Evolutionary conservation across 2,888 invertebrate genomes (phyloP).

Genomic region (Chironomus riparius): DNA sequence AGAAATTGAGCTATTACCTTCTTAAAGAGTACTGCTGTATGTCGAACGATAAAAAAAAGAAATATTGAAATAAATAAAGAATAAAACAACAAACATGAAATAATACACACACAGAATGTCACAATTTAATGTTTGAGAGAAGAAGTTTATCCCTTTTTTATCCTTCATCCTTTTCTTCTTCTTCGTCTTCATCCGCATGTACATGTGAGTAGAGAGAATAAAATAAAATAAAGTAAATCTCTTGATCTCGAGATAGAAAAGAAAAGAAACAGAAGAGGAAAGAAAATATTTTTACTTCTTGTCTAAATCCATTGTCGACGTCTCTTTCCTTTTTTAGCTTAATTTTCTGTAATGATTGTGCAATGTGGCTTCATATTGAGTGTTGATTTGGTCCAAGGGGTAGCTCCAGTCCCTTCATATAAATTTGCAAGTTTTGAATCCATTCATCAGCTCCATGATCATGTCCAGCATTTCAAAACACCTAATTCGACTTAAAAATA

Average conservation of each 20-base stretch:
- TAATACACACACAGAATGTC: not conserved
- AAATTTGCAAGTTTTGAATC: too few relatives aligned
- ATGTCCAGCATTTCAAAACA: too few relatives aligned
- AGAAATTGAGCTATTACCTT: slow-evolving; percentile 12
- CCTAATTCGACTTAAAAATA: too few relatives aligned
- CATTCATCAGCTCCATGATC: too few relatives aligned
- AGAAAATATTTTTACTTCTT: not conserved
- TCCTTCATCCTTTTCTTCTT: not conserved
- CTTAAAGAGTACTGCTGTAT: slow-evolving; percentile 2
- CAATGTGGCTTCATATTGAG: too few relatives aligned
- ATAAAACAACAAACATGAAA: slow-evolving; percentile 21
- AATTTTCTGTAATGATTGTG: too few relatives aligned
- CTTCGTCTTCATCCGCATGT: not conserved
- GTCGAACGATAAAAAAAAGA: not conserved
- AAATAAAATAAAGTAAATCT: slow-evolving; percentile 21
- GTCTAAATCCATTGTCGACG: slow-evolving; percentile 27
- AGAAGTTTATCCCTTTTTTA: slow-evolving; percentile 24
- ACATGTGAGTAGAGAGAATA: not conserved
- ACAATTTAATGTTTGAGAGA: not conserved
- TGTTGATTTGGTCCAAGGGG: too few relatives aligned
- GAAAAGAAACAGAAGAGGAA: not conserved
- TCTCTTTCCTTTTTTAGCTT: not conserved
- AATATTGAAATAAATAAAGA: not conserved
- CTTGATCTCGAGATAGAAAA: slow-evolving; percentile 26
- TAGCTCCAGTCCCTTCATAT: too few relatives aligned